Conservation (phyloP, 2,888 invertebrate genomes). For the Corbicula japonica region DNA sequence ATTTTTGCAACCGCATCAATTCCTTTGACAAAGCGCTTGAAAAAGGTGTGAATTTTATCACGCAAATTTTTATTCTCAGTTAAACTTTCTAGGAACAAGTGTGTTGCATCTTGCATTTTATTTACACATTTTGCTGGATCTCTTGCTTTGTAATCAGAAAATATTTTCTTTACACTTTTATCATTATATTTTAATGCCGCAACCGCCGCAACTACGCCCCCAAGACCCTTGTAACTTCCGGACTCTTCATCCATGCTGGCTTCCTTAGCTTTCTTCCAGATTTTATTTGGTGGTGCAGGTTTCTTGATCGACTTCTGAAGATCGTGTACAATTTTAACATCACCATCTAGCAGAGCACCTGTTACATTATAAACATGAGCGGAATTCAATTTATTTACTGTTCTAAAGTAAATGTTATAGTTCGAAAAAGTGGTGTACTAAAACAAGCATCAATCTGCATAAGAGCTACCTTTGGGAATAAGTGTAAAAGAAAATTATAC, state of each 20-base stretch:
- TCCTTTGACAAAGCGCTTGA: constrained; percentile 73
- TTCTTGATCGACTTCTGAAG: constrained; percentile 78
- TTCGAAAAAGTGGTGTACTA: no score
- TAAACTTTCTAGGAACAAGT: constrained; percentile 67
- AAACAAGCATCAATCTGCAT: no score
- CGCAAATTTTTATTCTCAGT: constrained; percentile 65
- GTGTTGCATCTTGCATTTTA: constrained; percentile 74
- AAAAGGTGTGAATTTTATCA: constrained; percentile 72
- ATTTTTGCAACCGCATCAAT: constrained; percentile 74
- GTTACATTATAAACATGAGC: constrained; percentile 1
- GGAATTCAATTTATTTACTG: background rate
- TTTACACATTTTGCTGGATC: constrained; percentile 47
- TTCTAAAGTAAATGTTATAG: background rate
- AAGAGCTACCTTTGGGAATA: no score
- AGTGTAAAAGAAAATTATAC: no score
- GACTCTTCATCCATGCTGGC: constrained; percentile 54
- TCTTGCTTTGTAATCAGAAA: constrained; percentile 65
- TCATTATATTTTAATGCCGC: constrained; percentile 64
- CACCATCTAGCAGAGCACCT: constrained; percentile 77
- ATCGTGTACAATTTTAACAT: constrained; percentile 69
- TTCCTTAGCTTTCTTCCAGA: constrained; percentile 69
- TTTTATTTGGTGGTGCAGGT: constrained; percentile 71
- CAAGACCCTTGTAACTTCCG: constrained; percentile 70
- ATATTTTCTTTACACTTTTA: constrained; percentile 67
- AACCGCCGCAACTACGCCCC: constrained; percentile 70